Base-by-base conservation (phyloP, 1,140 invertebrate genomes). In the Lamellibrachia luymesi region DNA sequence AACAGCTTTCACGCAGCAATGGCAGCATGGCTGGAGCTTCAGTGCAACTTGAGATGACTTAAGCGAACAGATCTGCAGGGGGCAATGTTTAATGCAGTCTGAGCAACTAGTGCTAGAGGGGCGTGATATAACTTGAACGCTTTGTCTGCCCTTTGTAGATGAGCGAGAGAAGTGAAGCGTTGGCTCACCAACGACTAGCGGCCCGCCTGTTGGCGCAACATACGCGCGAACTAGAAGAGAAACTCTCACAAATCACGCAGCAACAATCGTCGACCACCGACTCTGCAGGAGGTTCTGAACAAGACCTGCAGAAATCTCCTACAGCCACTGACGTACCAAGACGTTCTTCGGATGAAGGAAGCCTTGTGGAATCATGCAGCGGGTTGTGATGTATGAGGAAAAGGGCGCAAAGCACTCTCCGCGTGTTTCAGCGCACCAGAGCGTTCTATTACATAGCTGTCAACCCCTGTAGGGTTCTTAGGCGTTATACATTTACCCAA, bases 101-200 rank as follows among this genome's bases (percentile, higher is more conserved):
- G 38, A 38, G 38, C 38, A 38, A 38, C 38, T 38, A 38, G 38
- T 38, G 38, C 38, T 38, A 38, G 38, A 38, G 38, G 38, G 38
- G 38, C 38, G 38, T 38, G 38, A 38, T 38, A 50, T 27, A 50
- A 89, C 52, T 91, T 93, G 50, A 90, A 92, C 64, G 17, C 93
- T 93, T 38, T 92, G 38, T 90, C 91, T 93, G 91, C 92, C 90
- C 50, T 92, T 94, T 94, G 49, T 94, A 96, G 95, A 52, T 96
- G 25, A 94, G 94, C 94, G 95, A 95, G 56, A 95, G 95, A 92
- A 95, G 94, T 93, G 95, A 96, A 94, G 94, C 94, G 25, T 94
- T 95, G 52, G 95, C 95, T 22, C 95, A 95, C 91, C 95, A 96
- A 93, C 95, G 95, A 92, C 93, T 96, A 52, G 95, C 95, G 25